These are phyloP conservation scores for Anoplolepis gracilipes DNA, from an alignment of 1,140 invertebrate species.

Conservation along the genomic window DNA sequence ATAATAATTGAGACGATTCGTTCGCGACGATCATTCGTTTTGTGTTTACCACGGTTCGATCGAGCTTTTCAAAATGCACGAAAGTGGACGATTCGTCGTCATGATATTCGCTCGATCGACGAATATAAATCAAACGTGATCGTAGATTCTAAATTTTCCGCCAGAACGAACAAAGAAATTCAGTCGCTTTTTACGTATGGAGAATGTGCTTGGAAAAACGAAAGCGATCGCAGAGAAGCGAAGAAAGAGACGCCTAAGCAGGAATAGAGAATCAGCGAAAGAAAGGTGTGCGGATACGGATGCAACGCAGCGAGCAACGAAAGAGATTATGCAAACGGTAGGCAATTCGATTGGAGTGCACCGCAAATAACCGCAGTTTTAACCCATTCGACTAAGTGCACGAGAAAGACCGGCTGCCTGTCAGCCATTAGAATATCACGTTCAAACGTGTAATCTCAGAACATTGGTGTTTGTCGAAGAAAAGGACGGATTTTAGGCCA, in stretches of 20 bases:
- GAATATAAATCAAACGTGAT: constrained; percentile 55
- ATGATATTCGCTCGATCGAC: constrained; percentile 44
- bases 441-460: constrained; percentile 22
- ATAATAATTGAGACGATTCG: constrained; percentile 44
- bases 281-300: constrained; percentile 53
- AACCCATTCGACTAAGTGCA: constrained; percentile 82
- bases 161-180: constrained; percentile 34
- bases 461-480: background rate
- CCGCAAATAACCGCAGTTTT: constrained; percentile 85
- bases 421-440: constrained; percentile 81
- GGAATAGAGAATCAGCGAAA: constrained; percentile 52
- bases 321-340: constrained; percentile 84
- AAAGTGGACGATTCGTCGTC: constrained; percentile 9
- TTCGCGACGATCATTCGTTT: background rate
- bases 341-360: constrained; percentile 85
- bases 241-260: constrained; percentile 4
- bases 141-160: constrained; percentile 37
- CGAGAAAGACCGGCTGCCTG: constrained; percentile 67
- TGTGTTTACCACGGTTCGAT: constrained; percentile 10
- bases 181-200: constrained; percentile 34
- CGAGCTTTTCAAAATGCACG: background rate
- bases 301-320: constrained; percentile 36
- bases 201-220: constrained; percentile 24
- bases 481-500: background rate
- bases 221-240: background rate